Evolutionary conservation across 2,888 invertebrate genomes (phyloP), one percentile per base, ranked within the genome.

Genomic region (Cheilosia scutellata): DNA sequence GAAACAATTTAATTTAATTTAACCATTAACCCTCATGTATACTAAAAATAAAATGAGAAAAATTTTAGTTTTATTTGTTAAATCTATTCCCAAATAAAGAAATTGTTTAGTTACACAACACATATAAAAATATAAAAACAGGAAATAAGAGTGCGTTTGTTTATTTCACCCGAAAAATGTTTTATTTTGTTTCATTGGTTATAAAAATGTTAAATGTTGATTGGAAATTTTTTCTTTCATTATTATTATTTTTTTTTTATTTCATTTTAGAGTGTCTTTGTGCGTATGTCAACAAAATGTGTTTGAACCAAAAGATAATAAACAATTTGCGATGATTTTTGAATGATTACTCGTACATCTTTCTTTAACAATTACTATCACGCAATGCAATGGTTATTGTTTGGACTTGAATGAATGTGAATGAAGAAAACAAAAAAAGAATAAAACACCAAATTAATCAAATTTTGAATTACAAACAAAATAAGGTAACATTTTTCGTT

Each of bases 111-210:
- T 75, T 51, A 79, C 58, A 74, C 53, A 55, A 74, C 65, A 79
- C 27, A 53, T 31, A 68, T 55, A 20, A 33, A 7, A 42, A 78
- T 62, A 53, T 63, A 37, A 6, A 29, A 62, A 53, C 33, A 62
- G 27, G 49, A 27, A 49, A 40, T 42, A 63, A 47, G 66, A 70
- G 29, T 49, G 33, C 65, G 62, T 47, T 63, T 84, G 57, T 49
- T 70, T 70, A 75, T 58, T 83, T 79, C 65, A 89, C 91, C 91
- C 91, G 91, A 91, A 91, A 91, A 91, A 91, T 91, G 91, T 91
- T 92, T 91, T 91, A 91, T 91, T 91, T 91, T 91, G 90, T 88
- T 90, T 90, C 88, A 49, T 60, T 44, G 4, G 11, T 51, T 25
- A 5, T 25, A 25, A 51, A 20, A 27, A 51, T 47, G 47, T 82